Conservation (phyloP, 2,113 vertebrate genomes). For the Apodemus sylvaticus region DNA sequence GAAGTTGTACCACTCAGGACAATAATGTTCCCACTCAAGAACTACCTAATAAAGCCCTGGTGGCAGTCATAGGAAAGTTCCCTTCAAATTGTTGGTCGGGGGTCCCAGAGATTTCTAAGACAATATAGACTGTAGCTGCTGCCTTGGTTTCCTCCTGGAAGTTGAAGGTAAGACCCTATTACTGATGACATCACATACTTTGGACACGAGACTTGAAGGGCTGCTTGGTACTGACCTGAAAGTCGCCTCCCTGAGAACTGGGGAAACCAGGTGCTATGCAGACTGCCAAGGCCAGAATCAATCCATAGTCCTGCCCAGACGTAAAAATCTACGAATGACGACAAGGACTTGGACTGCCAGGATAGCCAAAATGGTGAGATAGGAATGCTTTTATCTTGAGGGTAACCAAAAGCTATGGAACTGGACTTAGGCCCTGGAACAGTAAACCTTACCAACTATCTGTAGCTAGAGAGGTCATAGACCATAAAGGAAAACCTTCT, state of each 20-base stretch:
- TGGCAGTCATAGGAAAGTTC: neutral
- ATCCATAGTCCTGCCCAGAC: neutral
- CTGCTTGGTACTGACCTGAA: neutral
- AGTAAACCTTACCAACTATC: neutral
- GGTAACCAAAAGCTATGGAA: neutral
- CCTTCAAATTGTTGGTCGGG: neutral
- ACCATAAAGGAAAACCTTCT: neutral
- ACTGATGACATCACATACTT: neutral
- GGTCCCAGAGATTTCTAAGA: neutral
- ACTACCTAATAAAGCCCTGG: neutral
- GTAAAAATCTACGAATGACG: neutral
- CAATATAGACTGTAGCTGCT: neutral
- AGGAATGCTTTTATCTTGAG: neutral
- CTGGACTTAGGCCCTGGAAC: neutral
- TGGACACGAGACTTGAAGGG: neutral
- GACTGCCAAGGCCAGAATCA: neutral
- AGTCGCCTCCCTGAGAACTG: neutral
- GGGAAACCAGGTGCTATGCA: neutral
- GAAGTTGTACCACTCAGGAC: neutral
- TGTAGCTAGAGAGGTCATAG: neutral
- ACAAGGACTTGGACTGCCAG: neutral
- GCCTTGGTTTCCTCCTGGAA: neutral
- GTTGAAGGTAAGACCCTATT: neutral
- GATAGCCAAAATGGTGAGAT: neutral
- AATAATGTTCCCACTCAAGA: neutral